Percentiles rank a stretch among this genome's conserved stretches.
phyloP scores from a whole-genome alignment of 2,113 vertebrate genomes.

The Jacana jacana region DNA sequence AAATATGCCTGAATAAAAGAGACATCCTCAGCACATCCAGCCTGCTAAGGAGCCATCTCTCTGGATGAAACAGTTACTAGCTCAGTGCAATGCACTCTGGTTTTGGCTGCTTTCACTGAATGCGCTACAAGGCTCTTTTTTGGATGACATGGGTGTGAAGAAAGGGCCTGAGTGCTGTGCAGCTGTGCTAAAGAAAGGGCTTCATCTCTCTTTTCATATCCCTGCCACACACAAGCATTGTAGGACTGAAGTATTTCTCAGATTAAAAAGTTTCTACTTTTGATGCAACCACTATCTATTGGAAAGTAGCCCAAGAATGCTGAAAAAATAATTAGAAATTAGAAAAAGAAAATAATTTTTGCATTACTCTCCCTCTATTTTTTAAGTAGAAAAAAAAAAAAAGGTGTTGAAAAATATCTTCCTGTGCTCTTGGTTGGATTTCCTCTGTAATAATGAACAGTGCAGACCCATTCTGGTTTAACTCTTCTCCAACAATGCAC shows the following conservation, averaged over 20 bases:
- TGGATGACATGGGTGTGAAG: background rate
- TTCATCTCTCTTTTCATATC: background rate
- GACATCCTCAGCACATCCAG: background rate
- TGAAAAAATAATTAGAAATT: background rate
- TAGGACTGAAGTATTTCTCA: background rate
- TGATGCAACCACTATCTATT: background rate
- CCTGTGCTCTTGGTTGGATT: background rate
- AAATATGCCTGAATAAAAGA: background rate
- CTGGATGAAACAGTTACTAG: background rate
- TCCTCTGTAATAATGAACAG: background rate
- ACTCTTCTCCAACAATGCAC: background rate
- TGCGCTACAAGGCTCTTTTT: background rate
- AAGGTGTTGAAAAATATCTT: background rate
- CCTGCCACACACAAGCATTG: background rate
- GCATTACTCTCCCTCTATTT: background rate
- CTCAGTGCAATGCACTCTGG: background rate
- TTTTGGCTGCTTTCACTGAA: background rate
- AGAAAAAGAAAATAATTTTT: background rate
- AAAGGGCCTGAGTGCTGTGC: background rate
- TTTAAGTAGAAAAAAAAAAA: background rate
- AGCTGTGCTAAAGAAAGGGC: background rate
- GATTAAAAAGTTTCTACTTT: background rate
- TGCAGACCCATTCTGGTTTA: background rate
- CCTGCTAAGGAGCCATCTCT: background rate
- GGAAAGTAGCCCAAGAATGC: background rate